Evolutionary conservation across 2,797 vertebrate species (phyloP), one percentile per base, ranked within the genome.

Genomic region (Harpagifer antarcticus): DNA sequence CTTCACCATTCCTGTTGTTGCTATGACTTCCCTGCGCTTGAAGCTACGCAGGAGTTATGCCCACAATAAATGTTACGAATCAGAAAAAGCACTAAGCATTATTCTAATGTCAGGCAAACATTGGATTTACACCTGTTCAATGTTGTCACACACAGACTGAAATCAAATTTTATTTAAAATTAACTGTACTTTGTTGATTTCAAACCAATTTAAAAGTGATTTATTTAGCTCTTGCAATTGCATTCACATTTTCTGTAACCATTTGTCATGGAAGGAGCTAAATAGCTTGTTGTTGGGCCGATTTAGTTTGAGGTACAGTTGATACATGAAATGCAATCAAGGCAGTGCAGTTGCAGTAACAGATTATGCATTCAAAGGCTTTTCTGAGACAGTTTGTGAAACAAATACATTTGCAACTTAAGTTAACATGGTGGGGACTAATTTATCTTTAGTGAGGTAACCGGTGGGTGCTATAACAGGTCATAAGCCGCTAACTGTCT

Each of bases 1-100:
- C 85, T 77, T 76, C 33, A 68, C 76, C 74, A 27, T 78, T 79
- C 67, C 82, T 74, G 83, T 84, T 89, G 89, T 92, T 92, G 88
- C 90, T 90, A 88, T 90, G 89, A 90, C 82, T 80, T 90, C 88
- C 58, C 58, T 58, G 59, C 3, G 3, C 79, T 82, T 61, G 31
- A 76, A 78, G 77, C 81, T 47, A 57, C 3, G 44, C 68, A 73
- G 76, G 75, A 74, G 81, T 77, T 81, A 61, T 86, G 75, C 79
- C 71, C 78, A 78, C 74, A 81, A 27, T 81, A 72, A 72, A 82
- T 85, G 78, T 69, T 80, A 74, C 56, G 69, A 77, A 84, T 82
- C 59, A 76, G 31, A 78, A 55, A 84, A 73, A 31, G 62, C 78
- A 58, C 33, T 15, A 19, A 59, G 48, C 20, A 23, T 75, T 64